Evolutionary conservation across 1,140 invertebrate genomes (phyloP).

Genomic region (Plectrocnemia conspersa): DNA sequence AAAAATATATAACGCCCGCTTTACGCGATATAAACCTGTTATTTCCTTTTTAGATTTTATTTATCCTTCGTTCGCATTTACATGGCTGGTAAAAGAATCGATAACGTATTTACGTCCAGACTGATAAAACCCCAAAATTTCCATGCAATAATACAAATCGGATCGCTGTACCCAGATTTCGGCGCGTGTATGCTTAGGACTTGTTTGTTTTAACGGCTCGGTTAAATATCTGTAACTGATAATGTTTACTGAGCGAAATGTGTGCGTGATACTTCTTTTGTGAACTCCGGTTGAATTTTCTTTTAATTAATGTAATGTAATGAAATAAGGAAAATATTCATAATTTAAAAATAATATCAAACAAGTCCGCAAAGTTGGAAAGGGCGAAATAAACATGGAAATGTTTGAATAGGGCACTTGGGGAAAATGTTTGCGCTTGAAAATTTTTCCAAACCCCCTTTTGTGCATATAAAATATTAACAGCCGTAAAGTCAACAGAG

Average conservation of each 20-base stretch:
- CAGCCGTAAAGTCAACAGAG: conserved; percentile 13
- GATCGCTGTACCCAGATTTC: conserved; percentile 18
- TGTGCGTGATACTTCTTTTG: background rate
- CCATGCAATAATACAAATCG: conserved; percentile 9
- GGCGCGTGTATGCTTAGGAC: conserved; percentile 14
- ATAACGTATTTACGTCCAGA: too few relatives aligned
- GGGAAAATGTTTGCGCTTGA: conserved; percentile 14
- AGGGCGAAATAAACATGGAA: conserved; percentile 9
- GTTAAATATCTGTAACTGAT: conserved; percentile 12
- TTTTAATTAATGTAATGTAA: background rate
- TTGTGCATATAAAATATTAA: conserved; percentile 13
- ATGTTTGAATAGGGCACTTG: conserved; percentile 20
- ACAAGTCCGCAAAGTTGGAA: too few relatives aligned
- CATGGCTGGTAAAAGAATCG: too few relatives aligned
- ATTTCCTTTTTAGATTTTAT: too few relatives aligned
- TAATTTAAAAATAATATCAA: background rate
- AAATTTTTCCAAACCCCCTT: background rate
- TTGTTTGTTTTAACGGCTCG: conserved; percentile 19
- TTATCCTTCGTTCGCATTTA: too few relatives aligned
- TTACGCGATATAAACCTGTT: too few relatives aligned
- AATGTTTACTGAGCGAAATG: conserved; percentile 1
- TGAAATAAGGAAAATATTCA: background rate
- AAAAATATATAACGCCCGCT: too few relatives aligned
- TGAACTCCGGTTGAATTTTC: background rate
- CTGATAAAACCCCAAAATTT: too few relatives aligned